A percentile compares a stretch with the other conserved stretches of the same genome.
These are phyloP conservation scores for Lepidocolaptes lacrymiger DNA, from an alignment of 2,797 vertebrate genomes.

Conservation along the genomic window DNA sequence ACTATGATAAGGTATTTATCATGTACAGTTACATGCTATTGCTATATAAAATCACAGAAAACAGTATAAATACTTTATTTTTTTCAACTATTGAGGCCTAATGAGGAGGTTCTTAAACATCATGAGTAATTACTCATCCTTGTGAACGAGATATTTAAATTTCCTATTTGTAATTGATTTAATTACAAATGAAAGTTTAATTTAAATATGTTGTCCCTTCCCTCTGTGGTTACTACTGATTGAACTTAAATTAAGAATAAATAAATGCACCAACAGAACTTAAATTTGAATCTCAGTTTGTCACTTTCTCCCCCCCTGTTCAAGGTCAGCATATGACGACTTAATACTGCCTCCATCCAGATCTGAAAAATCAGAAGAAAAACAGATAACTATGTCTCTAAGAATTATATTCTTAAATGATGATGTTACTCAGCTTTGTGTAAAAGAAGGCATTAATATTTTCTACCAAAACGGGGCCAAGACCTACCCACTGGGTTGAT, in stretches of 20 bases:
- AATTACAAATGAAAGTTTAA: not conserved
- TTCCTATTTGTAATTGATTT: not conserved
- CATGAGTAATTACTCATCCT: not conserved
- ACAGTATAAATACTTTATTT: not conserved
- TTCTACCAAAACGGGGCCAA: not conserved
- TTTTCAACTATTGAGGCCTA: not conserved
- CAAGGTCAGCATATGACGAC: not conserved
- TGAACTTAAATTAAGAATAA: not conserved
- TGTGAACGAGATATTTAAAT: not conserved
- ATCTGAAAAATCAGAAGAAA: not conserved
- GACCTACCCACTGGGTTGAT: not conserved
- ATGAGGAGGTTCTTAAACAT: not conserved
- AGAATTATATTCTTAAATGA: not conserved
- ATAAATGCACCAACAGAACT: not conserved
- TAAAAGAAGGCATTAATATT: not conserved
- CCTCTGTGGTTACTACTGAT: not conserved
- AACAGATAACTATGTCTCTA: not conserved
- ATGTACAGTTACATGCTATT: not conserved
- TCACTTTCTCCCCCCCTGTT: not conserved
- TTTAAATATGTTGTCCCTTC: not conserved
- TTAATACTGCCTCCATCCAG: not conserved
- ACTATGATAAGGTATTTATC: conserved; percentile 5
- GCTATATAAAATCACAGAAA: not conserved
- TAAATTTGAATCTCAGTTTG: not conserved
- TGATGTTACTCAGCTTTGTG: not conserved